Evolutionary conservation across 2,113 vertebrate species (phyloP).

Genomic region (Aix galericulata): DNA sequence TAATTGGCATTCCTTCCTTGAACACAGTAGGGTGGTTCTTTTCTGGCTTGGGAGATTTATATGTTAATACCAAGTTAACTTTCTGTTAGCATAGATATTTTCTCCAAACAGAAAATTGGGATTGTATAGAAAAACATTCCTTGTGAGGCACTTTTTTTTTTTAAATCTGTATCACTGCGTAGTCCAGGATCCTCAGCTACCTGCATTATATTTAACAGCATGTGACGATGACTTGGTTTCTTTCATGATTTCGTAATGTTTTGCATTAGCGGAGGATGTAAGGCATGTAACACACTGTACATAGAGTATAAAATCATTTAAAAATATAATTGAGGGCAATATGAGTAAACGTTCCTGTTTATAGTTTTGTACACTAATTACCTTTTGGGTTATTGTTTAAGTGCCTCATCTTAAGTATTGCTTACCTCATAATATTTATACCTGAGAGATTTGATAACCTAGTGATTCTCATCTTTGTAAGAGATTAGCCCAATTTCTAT

Average conservation of each 20-base stretch:
- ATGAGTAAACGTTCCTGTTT: neutral
- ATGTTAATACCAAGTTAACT: neutral
- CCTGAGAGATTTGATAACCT: neutral
- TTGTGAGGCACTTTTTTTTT: neutral
- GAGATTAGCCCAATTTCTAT: conserved; percentile 2
- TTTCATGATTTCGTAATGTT: neutral
- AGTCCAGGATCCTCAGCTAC: neutral
- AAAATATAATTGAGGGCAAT: neutral
- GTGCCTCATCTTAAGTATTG: conserved; percentile 48
- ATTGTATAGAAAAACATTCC: neutral
- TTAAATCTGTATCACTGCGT: neutral
- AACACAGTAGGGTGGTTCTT: neutral
- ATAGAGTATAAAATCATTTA: neutral
- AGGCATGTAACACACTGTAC: neutral
- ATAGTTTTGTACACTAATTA: neutral
- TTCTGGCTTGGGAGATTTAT: neutral
- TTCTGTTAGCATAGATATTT: neutral
- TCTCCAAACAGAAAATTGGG: neutral
- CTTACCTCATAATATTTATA: conserved; percentile 53
- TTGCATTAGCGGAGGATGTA: neutral
- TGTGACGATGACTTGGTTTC: neutral
- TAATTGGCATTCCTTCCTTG: conserved; percentile 19
- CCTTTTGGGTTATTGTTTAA: conserved; percentile 27
- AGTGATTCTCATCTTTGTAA: conserved; percentile 19
- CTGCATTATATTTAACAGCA: neutral